phyloP scores from a whole-genome alignment of 2,113 vertebrate species.

The Suncus etruscus region DNA sequence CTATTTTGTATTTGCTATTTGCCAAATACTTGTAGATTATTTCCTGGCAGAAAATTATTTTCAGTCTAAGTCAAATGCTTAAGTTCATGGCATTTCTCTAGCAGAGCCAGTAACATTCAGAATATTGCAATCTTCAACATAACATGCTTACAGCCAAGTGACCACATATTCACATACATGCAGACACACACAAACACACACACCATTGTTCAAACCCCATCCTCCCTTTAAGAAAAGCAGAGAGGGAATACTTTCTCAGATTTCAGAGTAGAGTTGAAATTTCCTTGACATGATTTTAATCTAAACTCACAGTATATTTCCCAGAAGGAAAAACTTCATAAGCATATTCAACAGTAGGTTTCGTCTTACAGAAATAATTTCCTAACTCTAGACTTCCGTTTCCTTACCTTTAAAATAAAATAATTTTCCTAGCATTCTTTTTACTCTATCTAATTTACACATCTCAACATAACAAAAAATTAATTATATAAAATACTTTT shows the following conservation, averaged over 20 bases:
- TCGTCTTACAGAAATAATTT: not conserved
- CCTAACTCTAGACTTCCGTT: conserved; percentile 23
- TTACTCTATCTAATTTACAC: conserved; percentile 22
- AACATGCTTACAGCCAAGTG: not conserved
- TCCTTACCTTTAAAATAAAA: conserved; percentile 50
- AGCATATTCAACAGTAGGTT: not conserved
- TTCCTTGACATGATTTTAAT: conserved; percentile 42
- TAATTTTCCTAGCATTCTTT: conserved; percentile 9
- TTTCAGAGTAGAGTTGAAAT: conserved; percentile 41
- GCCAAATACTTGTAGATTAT: conserved; percentile 53
- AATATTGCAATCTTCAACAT: conserved; percentile 22
- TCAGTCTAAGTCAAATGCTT: conserved; percentile 60
- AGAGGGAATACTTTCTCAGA: conserved; percentile 26
- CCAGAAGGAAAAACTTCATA: conserved; percentile 11
- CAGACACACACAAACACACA: not conserved
- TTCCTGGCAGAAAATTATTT: conserved; percentile 64
- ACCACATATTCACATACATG: too few relatives aligned
- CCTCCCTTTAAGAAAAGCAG: conserved; percentile 31
- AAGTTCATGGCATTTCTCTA: conserved; percentile 43
- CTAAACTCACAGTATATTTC: conserved; percentile 12
- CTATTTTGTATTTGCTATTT: conserved; percentile 58
- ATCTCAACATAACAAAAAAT: conserved; percentile 56
- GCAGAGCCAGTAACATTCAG: conserved; percentile 25
- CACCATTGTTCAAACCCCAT: not conserved
- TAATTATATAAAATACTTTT: conserved; percentile 28